These are phyloP conservation scores for Phengaris arion DNA, from an alignment of 2,888 invertebrate genomes.

Conservation along the genomic window DNA sequence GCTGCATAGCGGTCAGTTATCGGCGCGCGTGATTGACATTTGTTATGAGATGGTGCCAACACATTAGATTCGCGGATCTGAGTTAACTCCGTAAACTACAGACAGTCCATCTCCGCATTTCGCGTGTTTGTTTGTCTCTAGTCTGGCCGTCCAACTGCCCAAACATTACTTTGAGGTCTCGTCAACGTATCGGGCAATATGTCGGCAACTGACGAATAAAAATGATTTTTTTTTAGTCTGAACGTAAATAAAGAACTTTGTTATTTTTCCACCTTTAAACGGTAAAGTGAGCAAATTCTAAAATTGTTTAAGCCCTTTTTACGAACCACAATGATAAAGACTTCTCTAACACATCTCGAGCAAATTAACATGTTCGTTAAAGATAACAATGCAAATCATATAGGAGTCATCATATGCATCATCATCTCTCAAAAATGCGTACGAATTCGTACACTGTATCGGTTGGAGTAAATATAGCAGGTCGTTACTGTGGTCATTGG, in stretches of 20 bases:
- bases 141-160: slow-evolving; percentile 29
- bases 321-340: too few species aligned
- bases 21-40: slow-evolving; percentile 43
- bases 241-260: too few species aligned
- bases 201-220: background rate
- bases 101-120: slow-evolving; percentile 30
- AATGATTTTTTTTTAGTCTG: background rate
- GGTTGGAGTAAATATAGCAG: slow-evolving; percentile 16
- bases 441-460: slow-evolving; percentile 2
- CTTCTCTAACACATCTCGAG: too few species aligned
- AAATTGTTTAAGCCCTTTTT: too few species aligned
- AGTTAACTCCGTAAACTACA: slow-evolving; percentile 32
- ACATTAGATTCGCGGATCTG: slow-evolving; percentile 27
- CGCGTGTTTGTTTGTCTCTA: slow-evolving; percentile 31
- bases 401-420: too few species aligned
- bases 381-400: too few species aligned
- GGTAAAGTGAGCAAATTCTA: too few species aligned
- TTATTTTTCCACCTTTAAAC: too few species aligned
- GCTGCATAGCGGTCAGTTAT: slow-evolving; percentile 29
- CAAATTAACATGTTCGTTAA: too few species aligned
- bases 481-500: slow-evolving; percentile 13
- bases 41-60: slow-evolving; percentile 43
- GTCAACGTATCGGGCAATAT: background rate
- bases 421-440: slow-evolving; percentile 11
- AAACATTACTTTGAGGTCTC: slow-evolving; percentile 29